Base-by-base conservation (phyloP, 2,113 vertebrate species). In the Corydoras maculifer region DNA sequence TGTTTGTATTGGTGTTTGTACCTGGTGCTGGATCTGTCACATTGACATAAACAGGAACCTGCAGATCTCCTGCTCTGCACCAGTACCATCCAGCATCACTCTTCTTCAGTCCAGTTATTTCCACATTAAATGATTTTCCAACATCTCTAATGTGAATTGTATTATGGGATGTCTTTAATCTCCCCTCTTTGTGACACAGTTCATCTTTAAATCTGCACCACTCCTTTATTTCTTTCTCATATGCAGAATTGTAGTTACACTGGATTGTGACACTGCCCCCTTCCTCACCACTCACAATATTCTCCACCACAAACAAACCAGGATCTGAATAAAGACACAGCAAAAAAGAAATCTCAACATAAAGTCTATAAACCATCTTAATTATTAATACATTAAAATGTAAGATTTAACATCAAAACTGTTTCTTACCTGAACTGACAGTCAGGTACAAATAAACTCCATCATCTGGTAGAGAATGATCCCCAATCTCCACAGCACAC, bases 191-290 rank as follows among this genome's bases (percentile, higher is more conserved):
- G 51, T 64, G 62, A 58, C 75, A 75, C 0, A 1, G 3, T 54
- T 13, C 0, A 32, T 77, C 62, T 54, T 54, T 63, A 50, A 43
- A 32, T 30, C 68, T 73, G 68, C 79, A 77, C 75, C 77, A 79
- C 60, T 68, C 35, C 25, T 74, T 77, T 15, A 13, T 0, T 50
- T n/a, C 2, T 8, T 32, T 50, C 57, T 58, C 15, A 57, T 78
- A 65, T 9, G 3, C 53, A 63, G 48, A 11, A 12, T 60, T 73
- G 63, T 79, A 79, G 32, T 71, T 0, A 73, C 80, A 79, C 67
- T 77, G 59, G 30, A 79, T 57, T 25, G 29, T 79, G 65, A 77
- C 3, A 18, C 70, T 69, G 10, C 60, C 35, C 8, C 66, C 59
- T 57, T 76, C 74, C 25, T 72, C 48, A 15, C 15, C 71, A 9